These are phyloP conservation scores for Choristoneura fumiferana DNA, from an alignment of 1,140 invertebrate genomes.

Conservation along the genomic window DNA sequence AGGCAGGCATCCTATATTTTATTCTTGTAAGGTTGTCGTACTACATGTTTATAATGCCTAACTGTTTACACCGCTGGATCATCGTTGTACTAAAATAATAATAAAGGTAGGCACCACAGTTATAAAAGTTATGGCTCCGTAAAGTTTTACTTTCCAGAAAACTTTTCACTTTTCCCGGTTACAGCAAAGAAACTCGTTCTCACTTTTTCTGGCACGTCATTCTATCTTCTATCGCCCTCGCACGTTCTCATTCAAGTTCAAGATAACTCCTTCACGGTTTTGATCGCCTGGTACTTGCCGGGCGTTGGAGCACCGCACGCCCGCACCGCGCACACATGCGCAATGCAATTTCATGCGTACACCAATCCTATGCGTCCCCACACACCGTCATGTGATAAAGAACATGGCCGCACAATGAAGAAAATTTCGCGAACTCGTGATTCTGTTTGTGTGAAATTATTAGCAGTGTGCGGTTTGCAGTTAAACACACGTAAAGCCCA, in stretches of 20 bases:
- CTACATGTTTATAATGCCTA: no score
- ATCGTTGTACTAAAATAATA: no score
- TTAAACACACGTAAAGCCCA: constrained; percentile 3
- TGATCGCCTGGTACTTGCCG: constrained; percentile 66
- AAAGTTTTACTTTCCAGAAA: background rate
- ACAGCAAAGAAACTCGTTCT: constrained; percentile 6
- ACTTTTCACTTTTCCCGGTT: constrained; percentile 12
- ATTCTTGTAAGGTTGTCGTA: no score
- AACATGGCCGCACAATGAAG: constrained; percentile 21
- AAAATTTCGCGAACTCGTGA: background rate
- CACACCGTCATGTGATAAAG: constrained; percentile 24
- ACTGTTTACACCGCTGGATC: no score
- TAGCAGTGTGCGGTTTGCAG: background rate
- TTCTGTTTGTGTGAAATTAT: constrained; percentile 7
- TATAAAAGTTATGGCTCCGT: no score
- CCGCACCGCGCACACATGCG: constrained; percentile 70
- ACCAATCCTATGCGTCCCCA: constrained; percentile 39
- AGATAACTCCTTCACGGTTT: constrained; percentile 24
- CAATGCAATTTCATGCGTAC: constrained; percentile 36
- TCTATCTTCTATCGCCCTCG: constrained; percentile 31
- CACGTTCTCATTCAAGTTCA: constrained; percentile 21
- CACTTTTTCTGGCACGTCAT: constrained; percentile 19
- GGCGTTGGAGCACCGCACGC: constrained; percentile 63
- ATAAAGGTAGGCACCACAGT: no score
- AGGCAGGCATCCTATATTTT: no score